Conservation (phyloP, 2,888 invertebrate genomes). For the Tetragonisca angustula region DNA sequence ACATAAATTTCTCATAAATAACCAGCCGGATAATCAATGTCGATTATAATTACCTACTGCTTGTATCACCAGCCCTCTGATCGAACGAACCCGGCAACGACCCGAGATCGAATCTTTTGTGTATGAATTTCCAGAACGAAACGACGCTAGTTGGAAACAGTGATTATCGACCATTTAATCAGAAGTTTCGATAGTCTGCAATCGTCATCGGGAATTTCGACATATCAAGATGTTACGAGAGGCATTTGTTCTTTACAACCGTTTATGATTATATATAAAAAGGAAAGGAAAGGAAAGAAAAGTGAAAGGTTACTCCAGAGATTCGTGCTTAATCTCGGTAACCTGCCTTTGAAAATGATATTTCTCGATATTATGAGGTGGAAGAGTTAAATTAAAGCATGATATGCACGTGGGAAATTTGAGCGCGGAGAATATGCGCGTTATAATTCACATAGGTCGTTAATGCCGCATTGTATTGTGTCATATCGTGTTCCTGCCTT, state of each 20-base stretch:
- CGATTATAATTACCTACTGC: constrained; percentile 74
- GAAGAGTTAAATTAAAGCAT: constrained; percentile 25
- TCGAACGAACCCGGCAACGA: constrained; percentile 33
- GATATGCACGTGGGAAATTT: constrained; percentile 36
- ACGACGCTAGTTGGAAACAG: neutral
- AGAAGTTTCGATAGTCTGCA: neutral
- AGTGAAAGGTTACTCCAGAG: no score
- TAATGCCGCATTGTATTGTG: constrained; percentile 56
- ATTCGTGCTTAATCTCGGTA: neutral
- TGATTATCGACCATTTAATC: neutral
- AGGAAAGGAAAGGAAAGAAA: no score
- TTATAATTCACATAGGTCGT: constrained; percentile 56
- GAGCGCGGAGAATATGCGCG: constrained; percentile 28
- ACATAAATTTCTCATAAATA: constrained; percentile 81
- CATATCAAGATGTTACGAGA: neutral
- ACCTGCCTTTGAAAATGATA: neutral
- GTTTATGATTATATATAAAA: no score
- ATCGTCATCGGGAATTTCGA: neutral
- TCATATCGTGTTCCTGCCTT: constrained; percentile 50
- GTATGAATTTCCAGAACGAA: constrained; percentile 4
- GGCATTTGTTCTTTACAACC: no score
- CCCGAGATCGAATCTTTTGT: constrained; percentile 12
- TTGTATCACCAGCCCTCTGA: constrained; percentile 51
- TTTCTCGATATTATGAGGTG: neutral
- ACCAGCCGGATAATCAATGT: constrained; percentile 73